Conservation (phyloP, 2,888 invertebrate species). For the Drosophila neutralis region DNA sequence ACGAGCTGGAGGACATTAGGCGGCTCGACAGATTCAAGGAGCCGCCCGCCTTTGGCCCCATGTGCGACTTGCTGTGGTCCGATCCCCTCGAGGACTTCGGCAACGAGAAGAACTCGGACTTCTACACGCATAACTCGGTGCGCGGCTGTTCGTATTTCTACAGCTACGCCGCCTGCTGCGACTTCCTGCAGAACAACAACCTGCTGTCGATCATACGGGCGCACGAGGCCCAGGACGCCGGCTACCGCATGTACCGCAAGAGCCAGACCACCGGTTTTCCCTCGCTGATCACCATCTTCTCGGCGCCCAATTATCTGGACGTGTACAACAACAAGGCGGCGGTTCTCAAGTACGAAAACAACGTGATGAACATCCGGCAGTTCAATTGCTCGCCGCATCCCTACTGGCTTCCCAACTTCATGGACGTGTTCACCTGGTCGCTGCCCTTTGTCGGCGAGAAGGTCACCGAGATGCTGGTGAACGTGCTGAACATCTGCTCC, state of each 20-base stretch:
- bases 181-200: conserved; percentile 99
- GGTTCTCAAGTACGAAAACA: conserved; percentile 99
- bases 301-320: conserved; percentile 99
- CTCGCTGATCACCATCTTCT: conserved; percentile 99
- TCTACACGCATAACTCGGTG: conserved; percentile 99
- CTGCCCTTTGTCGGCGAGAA: conserved; percentile 99
- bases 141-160: conserved; percentile 99
- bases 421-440: conserved; percentile 99
- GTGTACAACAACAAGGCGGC: conserved; percentile 99
- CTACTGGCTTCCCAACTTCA: conserved; percentile 99
- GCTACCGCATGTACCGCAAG: conserved; percentile 99
- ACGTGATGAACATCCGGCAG: conserved; percentile 99
- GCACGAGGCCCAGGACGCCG: conserved; percentile 99
- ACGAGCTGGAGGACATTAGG: conserved; percentile 98
- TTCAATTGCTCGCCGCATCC: conserved; percentile 99
- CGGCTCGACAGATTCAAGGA: conserved; percentile 99
- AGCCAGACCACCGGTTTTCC: conserved; percentile 99
- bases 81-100: conserved; percentile 99
- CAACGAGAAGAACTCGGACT: conserved; percentile 97
- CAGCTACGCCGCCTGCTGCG: conserved; percentile 99
- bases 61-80: conserved; percentile 99
- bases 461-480: conserved; percentile 99
- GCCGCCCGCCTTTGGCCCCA: conserved; percentile 99
- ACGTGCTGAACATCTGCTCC: conserved; percentile 99
- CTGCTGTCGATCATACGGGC: conserved; percentile 99